Evolutionary conservation across 2,113 vertebrate genomes (phyloP).

Genomic region (Nicator chloris): DNA sequence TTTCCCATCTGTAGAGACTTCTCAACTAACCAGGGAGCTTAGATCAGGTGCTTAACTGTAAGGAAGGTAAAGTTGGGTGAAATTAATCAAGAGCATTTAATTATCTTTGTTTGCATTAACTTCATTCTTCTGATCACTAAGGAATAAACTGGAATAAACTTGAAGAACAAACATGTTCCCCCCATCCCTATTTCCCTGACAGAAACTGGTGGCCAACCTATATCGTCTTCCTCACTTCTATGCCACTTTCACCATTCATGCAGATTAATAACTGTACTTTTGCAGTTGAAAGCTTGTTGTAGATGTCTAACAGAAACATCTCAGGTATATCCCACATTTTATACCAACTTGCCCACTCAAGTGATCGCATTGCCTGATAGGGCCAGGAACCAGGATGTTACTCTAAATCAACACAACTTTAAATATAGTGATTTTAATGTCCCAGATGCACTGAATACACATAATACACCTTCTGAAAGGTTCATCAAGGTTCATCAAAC

Average conservation of each 20-base stretch:
- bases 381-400: neutral
- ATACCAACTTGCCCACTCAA: neutral
- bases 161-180: neutral
- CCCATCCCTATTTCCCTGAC: fast-evolving
- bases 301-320: neutral
- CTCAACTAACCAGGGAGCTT: neutral
- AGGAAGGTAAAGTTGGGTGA: neutral
- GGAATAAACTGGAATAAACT: neutral
- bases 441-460: neutral
- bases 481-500: neutral
- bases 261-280: neutral
- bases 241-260: neutral
- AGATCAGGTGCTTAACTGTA: neutral
- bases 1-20: neutral
- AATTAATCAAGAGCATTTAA: neutral
- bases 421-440: neutral
- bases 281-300: neutral
- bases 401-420: neutral
- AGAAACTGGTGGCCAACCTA: neutral
- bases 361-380: neutral
- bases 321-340: neutral
- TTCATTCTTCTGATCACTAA: neutral
- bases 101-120: neutral
- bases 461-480: neutral
- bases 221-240: neutral